These are phyloP conservation scores for Lepidotrigona ventralis DNA, from an alignment of 1,140 invertebrate species.

Conservation along the genomic window DNA sequence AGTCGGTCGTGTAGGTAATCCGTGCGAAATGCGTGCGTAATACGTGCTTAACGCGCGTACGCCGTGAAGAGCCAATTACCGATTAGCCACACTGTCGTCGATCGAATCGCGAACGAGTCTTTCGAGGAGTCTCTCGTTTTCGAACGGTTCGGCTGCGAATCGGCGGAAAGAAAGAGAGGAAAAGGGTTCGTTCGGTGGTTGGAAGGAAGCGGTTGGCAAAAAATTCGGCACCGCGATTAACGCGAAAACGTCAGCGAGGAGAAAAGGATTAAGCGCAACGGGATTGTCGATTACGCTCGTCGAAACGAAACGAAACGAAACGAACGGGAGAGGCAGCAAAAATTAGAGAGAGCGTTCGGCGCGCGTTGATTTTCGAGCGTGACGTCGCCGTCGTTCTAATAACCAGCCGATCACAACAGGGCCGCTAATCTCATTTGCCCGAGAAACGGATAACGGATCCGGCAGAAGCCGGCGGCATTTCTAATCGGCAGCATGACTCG, in stretches of 20 bases:
- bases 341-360: constrained; percentile 30
- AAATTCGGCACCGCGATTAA: constrained; percentile 1
- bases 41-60: constrained; percentile 68
- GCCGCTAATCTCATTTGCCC: constrained; percentile 60
- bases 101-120: constrained; percentile 58
- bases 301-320: neutral
- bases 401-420: constrained; percentile 42
- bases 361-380: constrained; percentile 21
- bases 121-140: neutral
- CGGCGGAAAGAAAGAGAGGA: neutral
- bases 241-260: neutral
- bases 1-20: neutral
- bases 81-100: constrained; percentile 71
- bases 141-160: constrained; percentile 2
- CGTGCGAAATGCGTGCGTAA: constrained; percentile 68
- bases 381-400: constrained; percentile 42
- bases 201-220: neutral
- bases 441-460: constrained; percentile 54
- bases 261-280: neutral
- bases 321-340: constrained; percentile 5
- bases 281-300: neutral
- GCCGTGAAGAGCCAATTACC: constrained; percentile 70
- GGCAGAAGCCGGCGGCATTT: constrained; percentile 52
- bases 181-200: neutral
- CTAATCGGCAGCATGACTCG: constrained; percentile 67